Percentiles rank a stretch among this genome's conserved stretches.
These are phyloP conservation scores for Biston betularia DNA, from an alignment of 2,888 invertebrate species.

Conservation along the genomic window DNA sequence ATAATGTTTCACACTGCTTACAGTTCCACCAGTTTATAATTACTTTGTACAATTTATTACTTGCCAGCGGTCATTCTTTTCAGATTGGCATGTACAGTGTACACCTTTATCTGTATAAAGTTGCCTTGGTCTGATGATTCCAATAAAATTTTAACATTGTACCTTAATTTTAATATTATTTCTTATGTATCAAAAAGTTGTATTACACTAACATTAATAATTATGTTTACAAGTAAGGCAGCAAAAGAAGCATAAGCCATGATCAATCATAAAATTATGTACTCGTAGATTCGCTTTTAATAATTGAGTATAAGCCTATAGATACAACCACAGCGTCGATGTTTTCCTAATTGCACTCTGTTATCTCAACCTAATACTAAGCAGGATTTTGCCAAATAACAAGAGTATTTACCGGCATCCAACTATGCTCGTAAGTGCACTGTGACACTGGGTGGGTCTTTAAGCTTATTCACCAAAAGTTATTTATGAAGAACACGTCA, in stretches of 20 bases:
- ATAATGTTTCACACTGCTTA: too few species aligned
- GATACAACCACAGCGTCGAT: background rate
- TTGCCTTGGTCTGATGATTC: too few species aligned
- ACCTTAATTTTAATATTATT: too few species aligned
- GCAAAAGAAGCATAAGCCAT: background rate
- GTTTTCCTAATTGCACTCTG: conserved; percentile 11
- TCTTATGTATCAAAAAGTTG: too few species aligned
- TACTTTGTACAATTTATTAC: too few species aligned
- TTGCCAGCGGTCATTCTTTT: too few species aligned
- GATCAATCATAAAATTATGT: background rate
- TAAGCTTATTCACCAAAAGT: conserved; percentile 53
- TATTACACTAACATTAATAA: too few species aligned
- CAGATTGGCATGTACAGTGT: too few species aligned
- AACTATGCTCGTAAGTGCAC: conserved; percentile 26
- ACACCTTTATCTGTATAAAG: too few species aligned
- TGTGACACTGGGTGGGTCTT: conserved; percentile 34
- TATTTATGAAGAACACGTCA: conserved; percentile 77
- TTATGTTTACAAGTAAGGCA: background rate
- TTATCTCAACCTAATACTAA: conserved; percentile 15
- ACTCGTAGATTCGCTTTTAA: background rate
- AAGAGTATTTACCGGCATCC: conserved; percentile 2
- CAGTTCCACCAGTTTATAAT: too few species aligned
- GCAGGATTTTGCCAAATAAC: conserved; percentile 31
- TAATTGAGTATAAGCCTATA: background rate
- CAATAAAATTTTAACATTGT: too few species aligned